These are phyloP conservation scores for Drosophila mauritiana DNA, from an alignment of 1,140 invertebrate genomes.

Conservation along the genomic window DNA sequence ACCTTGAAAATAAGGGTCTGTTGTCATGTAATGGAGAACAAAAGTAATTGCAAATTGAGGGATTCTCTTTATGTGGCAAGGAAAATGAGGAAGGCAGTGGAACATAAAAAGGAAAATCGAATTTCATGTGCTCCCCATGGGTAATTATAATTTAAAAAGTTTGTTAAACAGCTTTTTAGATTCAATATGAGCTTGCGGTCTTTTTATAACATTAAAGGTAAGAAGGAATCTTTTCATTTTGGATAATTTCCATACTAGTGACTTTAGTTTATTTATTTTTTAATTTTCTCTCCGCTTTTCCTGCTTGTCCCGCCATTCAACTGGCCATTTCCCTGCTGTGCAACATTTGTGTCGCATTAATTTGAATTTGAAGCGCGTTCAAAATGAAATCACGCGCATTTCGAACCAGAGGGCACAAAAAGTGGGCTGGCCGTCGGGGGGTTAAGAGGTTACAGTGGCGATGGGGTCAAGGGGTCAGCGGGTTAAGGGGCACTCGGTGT, in stretches of 20 bases:
- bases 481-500: slow-evolving; percentile 6
- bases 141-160: not conserved
- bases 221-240: too few relatives aligned
- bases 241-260: too few relatives aligned
- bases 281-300: not conserved
- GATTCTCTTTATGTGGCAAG: not conserved
- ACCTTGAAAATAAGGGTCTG: slow-evolving; percentile 14
- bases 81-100: too few relatives aligned
- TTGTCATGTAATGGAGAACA: slow-evolving; percentile 8
- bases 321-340: slow-evolving; percentile 6
- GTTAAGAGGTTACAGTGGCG: not conserved
- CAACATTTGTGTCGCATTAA: slow-evolving; percentile 68
- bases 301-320: not conserved
- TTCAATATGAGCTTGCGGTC: not conserved
- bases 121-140: not conserved
- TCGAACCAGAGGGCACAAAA: not conserved
- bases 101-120: not conserved
- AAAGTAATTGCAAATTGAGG: not conserved
- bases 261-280: not conserved
- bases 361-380: slow-evolving; percentile 70
- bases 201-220: not conserved
- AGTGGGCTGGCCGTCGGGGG: not conserved
- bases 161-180: too few relatives aligned
- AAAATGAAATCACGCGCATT: slow-evolving; percentile 65
- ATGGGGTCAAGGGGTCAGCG: not conserved